Evolutionary conservation across 2,888 invertebrate species (phyloP).

Genomic region (Macrophya annulata): DNA sequence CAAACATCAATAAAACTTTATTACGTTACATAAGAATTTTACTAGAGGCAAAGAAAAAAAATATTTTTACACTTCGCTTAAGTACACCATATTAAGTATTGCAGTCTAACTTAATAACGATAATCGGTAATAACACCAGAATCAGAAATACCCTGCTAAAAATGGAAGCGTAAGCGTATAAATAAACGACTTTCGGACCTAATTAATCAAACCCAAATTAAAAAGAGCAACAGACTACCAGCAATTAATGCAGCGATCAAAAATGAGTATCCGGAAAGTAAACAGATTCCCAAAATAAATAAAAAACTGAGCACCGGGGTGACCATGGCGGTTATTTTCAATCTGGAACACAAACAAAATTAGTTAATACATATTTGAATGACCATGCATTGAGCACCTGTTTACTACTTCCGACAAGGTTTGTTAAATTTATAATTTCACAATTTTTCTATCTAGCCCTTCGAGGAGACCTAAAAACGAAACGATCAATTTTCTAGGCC

Average conservation of each 20-base stretch:
- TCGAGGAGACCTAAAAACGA: background rate
- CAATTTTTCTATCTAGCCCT: background rate
- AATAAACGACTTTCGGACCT: background rate
- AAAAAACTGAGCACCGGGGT: constrained; percentile 64
- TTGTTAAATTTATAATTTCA: background rate
- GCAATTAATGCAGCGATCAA: constrained; percentile 55
- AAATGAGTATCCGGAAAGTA: constrained; percentile 58
- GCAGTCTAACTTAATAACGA: background rate
- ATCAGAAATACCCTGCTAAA: background rate
- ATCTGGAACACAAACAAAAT: constrained; percentile 61
- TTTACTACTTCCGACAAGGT: background rate
- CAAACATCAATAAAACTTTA: background rate
- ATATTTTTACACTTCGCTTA: background rate
- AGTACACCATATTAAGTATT: background rate
- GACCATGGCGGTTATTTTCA: constrained; percentile 62
- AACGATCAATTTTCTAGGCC: constrained; percentile 13
- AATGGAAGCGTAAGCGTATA: background rate
- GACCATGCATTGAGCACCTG: background rate
- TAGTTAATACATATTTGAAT: background rate
- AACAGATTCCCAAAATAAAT: constrained; percentile 58
- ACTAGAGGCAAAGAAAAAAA: background rate
- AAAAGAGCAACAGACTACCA: constrained; percentile 59
- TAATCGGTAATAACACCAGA: background rate
- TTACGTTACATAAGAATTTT: background rate
- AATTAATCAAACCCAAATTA: constrained; percentile 63